Evolutionary conservation across 2,797 vertebrate genomes (phyloP), one percentile per base, ranked within the genome.

Genomic region (Loriculus beryllinus): DNA sequence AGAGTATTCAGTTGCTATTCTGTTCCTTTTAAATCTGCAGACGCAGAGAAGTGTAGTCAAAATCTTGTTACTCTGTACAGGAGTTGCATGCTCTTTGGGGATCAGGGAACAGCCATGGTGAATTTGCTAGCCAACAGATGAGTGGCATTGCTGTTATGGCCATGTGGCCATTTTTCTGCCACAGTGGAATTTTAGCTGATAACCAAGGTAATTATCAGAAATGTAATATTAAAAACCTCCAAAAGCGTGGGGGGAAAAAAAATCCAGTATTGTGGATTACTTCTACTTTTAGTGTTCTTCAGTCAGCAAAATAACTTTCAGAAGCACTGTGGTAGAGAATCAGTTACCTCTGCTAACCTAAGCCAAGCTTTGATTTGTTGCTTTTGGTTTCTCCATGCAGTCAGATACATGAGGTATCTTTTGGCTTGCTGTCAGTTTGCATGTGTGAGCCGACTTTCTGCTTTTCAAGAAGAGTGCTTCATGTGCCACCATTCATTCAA

Each of bases 201-300:
- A 76, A 65, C 22, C 7, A 40, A 48, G 18, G 19, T 67, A 52
- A 83, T 48, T 56, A 48, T 47, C 40, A 78, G 37, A 90, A 65
- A 9, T 25, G 9, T 19, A 69, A 52, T 45, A 14, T 1, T 29
- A 64, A 89, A 74, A 45, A 17, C 14, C 1, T 52, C 28, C 26
- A 33, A 54, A 87, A 62, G 17, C 28, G 29, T 21, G 12, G 15
- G 19, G 19, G 12, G 3, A 40, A 1, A 43, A 54, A 51, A 63
- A 84, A 82, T 59, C 7, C 3, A 10, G 3, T 77, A 88, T 62
- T 87, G n/a, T 81, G n/a, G 4, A 28, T 63, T 26, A 13, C 37
- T 82, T 95, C 51, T 89, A 18, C 80, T 92, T 90, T 83, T 86
- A 75, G 40, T 72, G 39, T 54, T 88, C 49, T 81, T 79, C 33